phyloP scores from a whole-genome alignment of 2,113 vertebrate genomes.

The Aphelocoma coerulescens region DNA sequence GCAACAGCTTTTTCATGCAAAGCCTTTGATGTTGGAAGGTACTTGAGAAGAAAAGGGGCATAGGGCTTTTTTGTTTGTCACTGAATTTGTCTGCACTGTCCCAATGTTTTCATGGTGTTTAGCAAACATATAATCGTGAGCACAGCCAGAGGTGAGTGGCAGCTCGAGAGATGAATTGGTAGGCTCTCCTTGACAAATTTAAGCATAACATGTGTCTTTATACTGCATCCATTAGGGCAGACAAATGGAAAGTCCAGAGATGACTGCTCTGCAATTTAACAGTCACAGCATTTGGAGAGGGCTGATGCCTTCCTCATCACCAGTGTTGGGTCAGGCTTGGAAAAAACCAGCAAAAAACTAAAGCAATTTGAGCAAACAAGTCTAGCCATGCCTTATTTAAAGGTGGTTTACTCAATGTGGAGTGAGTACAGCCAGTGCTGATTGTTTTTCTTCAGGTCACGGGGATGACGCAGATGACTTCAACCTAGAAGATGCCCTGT shows the following conservation, averaged over 20 bases:
- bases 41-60: background rate
- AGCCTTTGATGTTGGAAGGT: background rate
- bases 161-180: background rate
- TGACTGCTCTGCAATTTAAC: slow-evolving; percentile 29
- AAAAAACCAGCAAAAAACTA: background rate
- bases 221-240: slow-evolving; percentile 7
- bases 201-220: slow-evolving; percentile 1
- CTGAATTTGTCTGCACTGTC: background rate
- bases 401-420: background rate
- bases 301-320: slow-evolving; percentile 7
- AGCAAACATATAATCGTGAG: background rate
- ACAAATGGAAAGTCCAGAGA: slow-evolving; percentile 27
- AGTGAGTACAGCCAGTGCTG: background rate
- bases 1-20: background rate
- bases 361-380: background rate
- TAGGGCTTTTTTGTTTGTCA: background rate
- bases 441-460: slow-evolving; percentile 57
- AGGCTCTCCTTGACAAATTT: slow-evolving; percentile 27
- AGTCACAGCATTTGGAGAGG: background rate
- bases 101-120: slow-evolving; percentile 7
- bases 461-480: slow-evolving; percentile 41
- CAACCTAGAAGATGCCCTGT: slow-evolving; percentile 47
- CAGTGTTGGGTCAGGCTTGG: background rate
- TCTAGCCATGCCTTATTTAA: background rate
- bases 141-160: background rate